A percentile compares a stretch with the other conserved stretches of the same genome.
Evolutionary conservation across 2,888 invertebrate genomes (phyloP).

Genomic region (Beris morrisii): DNA sequence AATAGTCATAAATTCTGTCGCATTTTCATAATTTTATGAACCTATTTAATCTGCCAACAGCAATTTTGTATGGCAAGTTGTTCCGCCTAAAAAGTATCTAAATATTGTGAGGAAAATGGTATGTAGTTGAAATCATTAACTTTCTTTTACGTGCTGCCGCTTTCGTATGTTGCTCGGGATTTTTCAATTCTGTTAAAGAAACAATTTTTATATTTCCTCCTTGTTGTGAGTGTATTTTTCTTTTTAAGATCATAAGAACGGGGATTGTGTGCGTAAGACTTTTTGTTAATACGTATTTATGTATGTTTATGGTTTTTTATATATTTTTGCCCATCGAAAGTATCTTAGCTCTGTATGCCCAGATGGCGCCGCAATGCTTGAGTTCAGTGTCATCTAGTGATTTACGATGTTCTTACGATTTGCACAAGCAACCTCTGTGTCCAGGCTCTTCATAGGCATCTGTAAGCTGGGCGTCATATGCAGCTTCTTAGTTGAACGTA

Average conservation of each 20-base stretch:
- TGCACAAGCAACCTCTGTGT: slow-evolving; percentile 1
- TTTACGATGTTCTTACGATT: slow-evolving; percentile 31
- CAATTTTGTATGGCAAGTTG: background rate
- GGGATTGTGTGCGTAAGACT: too few species aligned
- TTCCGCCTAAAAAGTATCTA: background rate
- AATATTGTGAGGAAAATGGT: background rate
- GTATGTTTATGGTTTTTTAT: background rate
- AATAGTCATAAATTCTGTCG: slow-evolving; percentile 14
- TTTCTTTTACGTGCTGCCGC: slow-evolving; percentile 3
- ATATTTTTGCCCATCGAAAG: too few species aligned
- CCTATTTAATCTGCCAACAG: background rate
- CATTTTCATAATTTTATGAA: slow-evolving; percentile 14
- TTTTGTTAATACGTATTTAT: background rate
- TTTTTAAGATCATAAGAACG: too few species aligned
- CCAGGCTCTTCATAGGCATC: background rate
- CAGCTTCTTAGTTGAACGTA: slow-evolving; percentile 1
- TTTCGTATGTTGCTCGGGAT: slow-evolving; percentile 5
- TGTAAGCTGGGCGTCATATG: slow-evolving; percentile 7
- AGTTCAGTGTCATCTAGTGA: slow-evolving; percentile 32
- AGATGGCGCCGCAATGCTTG: slow-evolving; percentile 29
- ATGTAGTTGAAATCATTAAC: slow-evolving; percentile 17
- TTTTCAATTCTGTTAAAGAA: slow-evolving; percentile 7
- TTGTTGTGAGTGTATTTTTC: too few species aligned
- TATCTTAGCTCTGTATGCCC: background rate
- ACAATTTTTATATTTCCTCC: too few species aligned